Conservation (phyloP, 2,113 vertebrate species). For the Brachypteracias leptosomus region DNA sequence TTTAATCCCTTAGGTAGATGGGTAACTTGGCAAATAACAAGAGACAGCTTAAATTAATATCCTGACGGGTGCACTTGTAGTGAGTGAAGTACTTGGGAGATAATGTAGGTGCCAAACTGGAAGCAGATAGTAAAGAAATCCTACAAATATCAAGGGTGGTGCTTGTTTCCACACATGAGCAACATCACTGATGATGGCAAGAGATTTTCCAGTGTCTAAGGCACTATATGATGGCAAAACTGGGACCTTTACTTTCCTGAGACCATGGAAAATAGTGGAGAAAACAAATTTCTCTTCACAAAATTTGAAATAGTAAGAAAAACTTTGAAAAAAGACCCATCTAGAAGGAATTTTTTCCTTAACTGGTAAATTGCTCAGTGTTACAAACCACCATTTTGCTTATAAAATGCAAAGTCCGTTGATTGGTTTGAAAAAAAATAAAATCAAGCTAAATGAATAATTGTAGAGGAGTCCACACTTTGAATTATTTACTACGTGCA, state of each 20-base stretch:
- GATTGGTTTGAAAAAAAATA: background rate
- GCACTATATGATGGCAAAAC: background rate
- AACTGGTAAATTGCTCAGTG: background rate
- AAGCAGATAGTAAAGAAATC: background rate
- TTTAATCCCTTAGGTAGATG: background rate
- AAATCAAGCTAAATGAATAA: background rate
- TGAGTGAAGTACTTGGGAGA: background rate
- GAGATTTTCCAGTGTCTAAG: background rate
- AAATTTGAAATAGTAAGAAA: background rate
- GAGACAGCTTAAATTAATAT: background rate
- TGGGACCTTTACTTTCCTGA: background rate
- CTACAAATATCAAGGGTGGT: background rate
- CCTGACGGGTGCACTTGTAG: background rate
- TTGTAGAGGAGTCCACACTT: background rate
- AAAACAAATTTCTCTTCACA: background rate
- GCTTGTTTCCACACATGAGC: background rate
- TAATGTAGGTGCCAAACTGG: background rate
- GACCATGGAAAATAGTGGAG: background rate
- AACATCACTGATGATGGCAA: background rate
- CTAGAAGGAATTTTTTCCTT: background rate
- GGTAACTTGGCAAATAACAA: background rate
- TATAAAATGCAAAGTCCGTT: background rate
- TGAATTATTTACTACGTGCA: background rate
- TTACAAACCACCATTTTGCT: background rate
- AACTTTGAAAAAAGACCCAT: background rate